Evolutionary conservation across 2,888 invertebrate species (phyloP), one percentile per base, ranked within the genome.

Genomic region (Plagodis dolabraria): DNA sequence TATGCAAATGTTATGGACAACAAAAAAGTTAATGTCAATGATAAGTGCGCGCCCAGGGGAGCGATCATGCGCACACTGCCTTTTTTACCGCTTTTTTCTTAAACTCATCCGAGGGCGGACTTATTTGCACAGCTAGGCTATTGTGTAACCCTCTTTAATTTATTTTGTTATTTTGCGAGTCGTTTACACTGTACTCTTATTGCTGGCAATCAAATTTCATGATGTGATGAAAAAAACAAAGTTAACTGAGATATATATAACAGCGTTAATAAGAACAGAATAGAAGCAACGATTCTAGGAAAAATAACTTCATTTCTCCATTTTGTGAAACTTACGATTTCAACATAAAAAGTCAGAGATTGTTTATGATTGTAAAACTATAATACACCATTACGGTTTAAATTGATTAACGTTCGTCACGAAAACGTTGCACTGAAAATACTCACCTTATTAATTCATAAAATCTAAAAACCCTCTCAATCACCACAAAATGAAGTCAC

Each of bases 1-100:
- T 93, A 93, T 93, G 92, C 92, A 89, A 93, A 93, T 93, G 86
- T 92, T 93, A 93, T 91, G 89, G 92, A 92, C 91, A 90, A 89
- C 90, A 91, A 92, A 93, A 92, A 92, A 91, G 88, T 89, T 92
- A 89, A 91, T 89, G 89, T 86, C 90, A 86, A 89, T 89, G 92
- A 92, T 92, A 92, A 92, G 91, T 90, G 86, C 82, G 76, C 63
- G 72, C 92, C 80, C 85, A 67, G 67, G 90, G 91, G 89, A 77
- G 71, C 85, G 84, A 89, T 89, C 82, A 78, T 69, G 77, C 75
- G 77, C 72, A 70, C 74, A 75, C 70, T 65, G 68, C 72, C 65
- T 75, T 76, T 82, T 81, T 79, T 81, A 64, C 63, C 64, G 63
- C 64, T 72, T 76, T 83, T 81, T 79, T 80, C 75, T 74, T 69